Conservation (phyloP, 2,113 vertebrate genomes). For the Physeter macrocephalus region DNA sequence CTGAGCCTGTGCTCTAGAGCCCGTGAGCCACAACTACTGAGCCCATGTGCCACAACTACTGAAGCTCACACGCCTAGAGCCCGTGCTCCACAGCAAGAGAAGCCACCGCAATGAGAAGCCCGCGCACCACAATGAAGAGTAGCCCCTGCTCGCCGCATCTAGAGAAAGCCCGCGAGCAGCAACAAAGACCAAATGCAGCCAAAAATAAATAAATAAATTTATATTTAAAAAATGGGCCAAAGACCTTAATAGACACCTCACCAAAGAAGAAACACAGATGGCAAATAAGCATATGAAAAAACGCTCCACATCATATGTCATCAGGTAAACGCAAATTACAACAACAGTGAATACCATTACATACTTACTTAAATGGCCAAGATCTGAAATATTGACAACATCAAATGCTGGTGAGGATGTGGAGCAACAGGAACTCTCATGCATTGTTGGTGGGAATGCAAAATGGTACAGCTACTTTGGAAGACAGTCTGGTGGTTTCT, state of each 20-base stretch:
- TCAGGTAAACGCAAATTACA: not conserved
- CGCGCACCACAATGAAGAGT: no score
- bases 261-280: not conserved
- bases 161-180: no score
- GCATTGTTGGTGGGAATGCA: not conserved
- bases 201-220: not conserved
- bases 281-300: not conserved
- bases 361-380: not conserved
- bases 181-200: no score
- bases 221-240: not conserved
- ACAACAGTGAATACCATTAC: not conserved
- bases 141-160: no score
- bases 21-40: no score
- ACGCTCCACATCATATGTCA: not conserved
- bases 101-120: no score
- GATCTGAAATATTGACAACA: not conserved
- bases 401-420: not conserved
- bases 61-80: no score
- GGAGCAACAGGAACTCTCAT: not conserved
- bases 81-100: no score
- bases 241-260: not conserved
- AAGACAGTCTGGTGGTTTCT: not conserved
- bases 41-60: no score
- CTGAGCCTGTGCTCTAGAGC: no score
- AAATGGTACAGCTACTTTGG: not conserved